Base-by-base conservation (phyloP, 2,888 invertebrate species). In the Aplocera efformata region DNA sequence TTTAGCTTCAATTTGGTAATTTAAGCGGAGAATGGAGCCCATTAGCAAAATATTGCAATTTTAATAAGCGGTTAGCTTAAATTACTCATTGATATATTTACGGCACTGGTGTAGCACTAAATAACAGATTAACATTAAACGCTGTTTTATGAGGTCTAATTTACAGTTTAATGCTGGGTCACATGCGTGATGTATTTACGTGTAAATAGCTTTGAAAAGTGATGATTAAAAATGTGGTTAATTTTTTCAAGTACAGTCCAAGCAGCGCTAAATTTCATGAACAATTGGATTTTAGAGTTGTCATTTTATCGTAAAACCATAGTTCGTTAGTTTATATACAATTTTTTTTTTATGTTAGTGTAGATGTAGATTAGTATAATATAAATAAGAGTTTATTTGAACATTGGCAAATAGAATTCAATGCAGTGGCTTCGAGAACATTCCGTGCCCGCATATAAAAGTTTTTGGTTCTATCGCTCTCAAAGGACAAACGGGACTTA, bases 401-500 rank as follows among this genome's bases (percentile, higher is more conserved):
- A 37, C 11, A 5, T 25, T 34, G 38, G 33, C 37, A 39, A 43
- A 44, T 47, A 31, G 29, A 9, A 38, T 39, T 20, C 34, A 34
- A 25, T 28, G 24, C 26, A 47, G 39, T 47, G 41, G 44, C 41
- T 42, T 35, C 21, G 27, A 20, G 30, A 32, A 34, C 37, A 34
- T 32, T 41, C 43, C 35, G 20, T 35, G 32, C 57, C 60, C 59
- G 58, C 56, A 61, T 48, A 28, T 24, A 13, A 42, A 56, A 60
- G 48, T 58, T 60, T 55, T 59, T 55, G 48, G 28, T 31, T 36
- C 47, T 43, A 47, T 42, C 42, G 42, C 47, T 39, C 42, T 43
- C 42, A 42, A 23, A 46, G 51, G 51, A 50, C 41, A 25, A 33
- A 25, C 33, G 40, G 34, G 26, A 50, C 48, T 44, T 37, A 33